phyloP scores from a whole-genome alignment of 1,140 invertebrate genomes.

The Choristoneura fumiferana region DNA sequence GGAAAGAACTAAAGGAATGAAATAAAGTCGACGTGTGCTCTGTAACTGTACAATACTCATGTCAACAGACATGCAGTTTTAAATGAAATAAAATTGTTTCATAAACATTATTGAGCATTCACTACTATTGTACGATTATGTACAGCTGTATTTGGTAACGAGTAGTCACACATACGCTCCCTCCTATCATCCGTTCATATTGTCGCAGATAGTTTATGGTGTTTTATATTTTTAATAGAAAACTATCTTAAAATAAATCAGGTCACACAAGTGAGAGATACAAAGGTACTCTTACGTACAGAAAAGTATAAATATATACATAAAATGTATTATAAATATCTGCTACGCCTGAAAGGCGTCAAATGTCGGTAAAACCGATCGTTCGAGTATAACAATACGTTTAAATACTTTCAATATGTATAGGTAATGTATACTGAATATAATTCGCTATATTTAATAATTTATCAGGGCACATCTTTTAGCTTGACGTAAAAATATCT shows the following conservation, averaged over 20 bases:
- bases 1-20: conserved; percentile 8
- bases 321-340: conserved; percentile 28
- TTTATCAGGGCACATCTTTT: conserved; percentile 40
- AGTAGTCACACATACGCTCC: conserved; percentile 48
- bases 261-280: conserved; percentile 70
- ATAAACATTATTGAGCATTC: conserved; percentile 43
- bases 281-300: conserved; percentile 31
- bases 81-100: conserved; percentile 28
- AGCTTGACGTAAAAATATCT: conserved; percentile 49
- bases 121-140: conserved; percentile 43
- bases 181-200: conserved; percentile 26
- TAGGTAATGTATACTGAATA: conserved; percentile 31
- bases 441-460: conserved; percentile 37
- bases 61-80: conserved; percentile 36
- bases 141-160: conserved; percentile 65
- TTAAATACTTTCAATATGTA: conserved; percentile 30
- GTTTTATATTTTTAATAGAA: conserved; percentile 51
- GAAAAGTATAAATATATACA: conserved; percentile 36
- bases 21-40: conserved; percentile 1
- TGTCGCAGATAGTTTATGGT: conserved; percentile 49
- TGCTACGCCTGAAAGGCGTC: conserved; percentile 22
- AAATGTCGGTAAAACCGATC: conserved; percentile 33
- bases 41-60: conserved; percentile 28
- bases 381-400: conserved; percentile 34
- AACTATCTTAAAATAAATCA: conserved; percentile 73